Conservation (phyloP, 2,888 invertebrate species). For the Apamea sordens region DNA sequence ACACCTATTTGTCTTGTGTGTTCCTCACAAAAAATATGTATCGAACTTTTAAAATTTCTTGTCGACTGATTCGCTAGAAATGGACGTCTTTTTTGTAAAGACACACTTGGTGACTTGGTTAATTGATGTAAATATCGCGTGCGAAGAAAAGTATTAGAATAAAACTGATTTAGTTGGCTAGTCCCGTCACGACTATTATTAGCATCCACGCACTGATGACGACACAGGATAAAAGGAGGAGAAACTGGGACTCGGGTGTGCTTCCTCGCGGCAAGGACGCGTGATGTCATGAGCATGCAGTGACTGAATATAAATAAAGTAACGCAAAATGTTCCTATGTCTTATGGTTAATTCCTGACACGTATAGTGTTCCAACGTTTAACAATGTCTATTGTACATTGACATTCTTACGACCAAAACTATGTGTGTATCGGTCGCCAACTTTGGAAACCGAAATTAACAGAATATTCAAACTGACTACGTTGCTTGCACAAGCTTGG, state of each 20-base stretch:
- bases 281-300: slow-evolving; percentile 85
- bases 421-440: slow-evolving; percentile 59
- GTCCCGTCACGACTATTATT: slow-evolving; percentile 80
- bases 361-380: slow-evolving; percentile 79
- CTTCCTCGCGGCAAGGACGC: slow-evolving; percentile 87
- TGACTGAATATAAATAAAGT: slow-evolving; percentile 81
- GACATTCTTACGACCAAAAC: slow-evolving; percentile 62
- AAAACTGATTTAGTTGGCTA: slow-evolving; percentile 67
- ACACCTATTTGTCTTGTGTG: slow-evolving; percentile 64
- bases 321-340: slow-evolving; percentile 74
- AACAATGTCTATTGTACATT: slow-evolving; percentile 74
- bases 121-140: slow-evolving; percentile 69
- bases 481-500: slow-evolving; percentile 15
- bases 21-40: slow-evolving; percentile 69
- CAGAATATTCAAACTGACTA: slow-evolving; percentile 30
- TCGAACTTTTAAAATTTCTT: slow-evolving; percentile 55
- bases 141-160: slow-evolving; percentile 58
- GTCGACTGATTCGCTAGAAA: slow-evolving; percentile 58
- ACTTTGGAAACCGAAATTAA: slow-evolving; percentile 62
- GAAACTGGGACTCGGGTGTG: slow-evolving; percentile 84
- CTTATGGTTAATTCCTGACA: slow-evolving; percentile 78
- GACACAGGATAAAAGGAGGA: slow-evolving; percentile 87
- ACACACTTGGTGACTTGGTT: slow-evolving; percentile 68
- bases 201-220: slow-evolving; percentile 78
- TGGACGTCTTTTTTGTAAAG: slow-evolving; percentile 69